These are phyloP conservation scores for Psilopsiagon aurifrons DNA, from an alignment of 2,113 vertebrate species.

Conservation along the genomic window DNA sequence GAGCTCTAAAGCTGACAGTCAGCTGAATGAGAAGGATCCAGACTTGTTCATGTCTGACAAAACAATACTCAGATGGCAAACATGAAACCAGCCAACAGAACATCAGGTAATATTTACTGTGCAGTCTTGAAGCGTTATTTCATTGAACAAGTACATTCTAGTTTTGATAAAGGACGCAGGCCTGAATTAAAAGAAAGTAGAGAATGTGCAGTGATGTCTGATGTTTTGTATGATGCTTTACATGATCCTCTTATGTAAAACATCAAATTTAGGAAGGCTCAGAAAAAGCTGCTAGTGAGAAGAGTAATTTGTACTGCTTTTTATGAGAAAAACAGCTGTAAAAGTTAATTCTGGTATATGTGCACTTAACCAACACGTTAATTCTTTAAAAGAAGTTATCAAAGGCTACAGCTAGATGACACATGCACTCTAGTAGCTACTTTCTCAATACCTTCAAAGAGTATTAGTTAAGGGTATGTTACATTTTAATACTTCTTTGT, in stretches of 20 bases:
- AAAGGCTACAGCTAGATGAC: background rate
- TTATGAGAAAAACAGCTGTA: background rate
- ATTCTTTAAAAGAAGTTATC: background rate
- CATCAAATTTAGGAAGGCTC: background rate
- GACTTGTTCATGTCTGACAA: background rate
- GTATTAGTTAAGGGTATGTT: background rate
- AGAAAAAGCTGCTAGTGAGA: background rate
- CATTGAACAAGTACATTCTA: constrained; percentile 4
- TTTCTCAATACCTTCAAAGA: background rate
- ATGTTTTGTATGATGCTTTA: background rate
- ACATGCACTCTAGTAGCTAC: background rate
- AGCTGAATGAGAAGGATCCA: background rate
- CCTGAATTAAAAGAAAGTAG: constrained; percentile 3
- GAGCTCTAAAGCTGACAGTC: background rate
- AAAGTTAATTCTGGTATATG: background rate
- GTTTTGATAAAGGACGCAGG: constrained; percentile 2
- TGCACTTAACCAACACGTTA: background rate
- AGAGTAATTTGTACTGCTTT: background rate
- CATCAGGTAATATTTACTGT: constrained; percentile 9
- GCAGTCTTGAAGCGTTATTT: constrained; percentile 16
- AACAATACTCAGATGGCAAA: constrained; percentile 4
- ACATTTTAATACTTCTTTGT: background rate
- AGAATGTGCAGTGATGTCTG: background rate
- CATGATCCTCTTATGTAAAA: background rate
- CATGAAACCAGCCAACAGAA: background rate